phyloP scores from a whole-genome alignment of 2,888 invertebrate genomes.

The Rotaria socialis region DNA sequence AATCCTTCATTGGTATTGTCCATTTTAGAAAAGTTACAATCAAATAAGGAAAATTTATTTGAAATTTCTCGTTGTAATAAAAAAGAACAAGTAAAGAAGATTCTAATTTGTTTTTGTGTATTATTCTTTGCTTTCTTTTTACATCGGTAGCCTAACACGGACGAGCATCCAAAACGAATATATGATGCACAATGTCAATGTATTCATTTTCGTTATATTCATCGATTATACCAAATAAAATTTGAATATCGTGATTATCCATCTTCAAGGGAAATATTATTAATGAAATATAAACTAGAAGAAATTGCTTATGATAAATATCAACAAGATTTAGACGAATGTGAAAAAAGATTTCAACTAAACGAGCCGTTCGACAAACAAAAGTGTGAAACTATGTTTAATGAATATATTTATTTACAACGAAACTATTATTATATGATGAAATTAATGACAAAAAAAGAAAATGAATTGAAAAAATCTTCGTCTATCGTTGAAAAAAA shows the following conservation, averaged over 20 bases:
- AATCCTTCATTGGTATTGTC: no score
- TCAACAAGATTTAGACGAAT: neutral
- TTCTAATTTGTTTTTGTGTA: no score
- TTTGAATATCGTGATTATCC: neutral
- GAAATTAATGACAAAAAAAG: neutral
- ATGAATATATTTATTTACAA: conserved; percentile 11
- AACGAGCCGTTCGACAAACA: neutral
- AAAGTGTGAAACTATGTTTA: neutral
- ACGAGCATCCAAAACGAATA: neutral
- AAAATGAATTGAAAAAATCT: no score
- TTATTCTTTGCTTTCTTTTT: no score
- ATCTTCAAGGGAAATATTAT: neutral
- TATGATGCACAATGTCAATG: neutral
- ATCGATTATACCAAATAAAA: neutral
- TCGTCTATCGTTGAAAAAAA: no score
- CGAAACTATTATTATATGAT: conserved; percentile 8
- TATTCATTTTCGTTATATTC: conserved; percentile 20
- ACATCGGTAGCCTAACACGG: neutral
- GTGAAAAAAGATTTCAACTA: neutral
- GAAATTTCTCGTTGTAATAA: neutral
- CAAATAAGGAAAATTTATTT: neutral
- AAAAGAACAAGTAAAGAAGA: neutral
- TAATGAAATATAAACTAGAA: neutral
- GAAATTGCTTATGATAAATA: neutral
- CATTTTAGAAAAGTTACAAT: neutral